These are phyloP conservation scores for Venustoraphidia nigricollis DNA, from an alignment of 2,888 invertebrate species.

Conservation along the genomic window DNA sequence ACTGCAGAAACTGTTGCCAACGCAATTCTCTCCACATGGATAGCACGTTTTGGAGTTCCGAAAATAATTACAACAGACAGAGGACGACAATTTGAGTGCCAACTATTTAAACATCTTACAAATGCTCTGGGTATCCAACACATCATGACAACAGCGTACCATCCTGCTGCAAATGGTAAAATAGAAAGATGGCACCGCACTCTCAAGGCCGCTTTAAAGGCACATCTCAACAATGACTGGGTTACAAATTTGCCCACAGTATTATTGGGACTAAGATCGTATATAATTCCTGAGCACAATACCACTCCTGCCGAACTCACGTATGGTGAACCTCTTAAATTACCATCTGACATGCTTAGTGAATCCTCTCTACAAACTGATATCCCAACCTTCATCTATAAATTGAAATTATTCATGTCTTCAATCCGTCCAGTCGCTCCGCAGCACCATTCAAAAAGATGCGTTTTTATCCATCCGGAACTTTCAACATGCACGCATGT, in stretches of 20 bases:
- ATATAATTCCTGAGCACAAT: neutral
- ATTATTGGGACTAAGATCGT: neutral
- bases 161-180: conserved; percentile 15
- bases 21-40: conserved; percentile 14
- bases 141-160: conserved; percentile 11
- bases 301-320: neutral
- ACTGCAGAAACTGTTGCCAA: conserved; percentile 14
- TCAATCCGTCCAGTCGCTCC: neutral
- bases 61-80: conserved; percentile 11
- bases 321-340: neutral
- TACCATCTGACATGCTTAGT: neutral
- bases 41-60: conserved; percentile 14
- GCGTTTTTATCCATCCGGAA: neutral
- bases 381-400: neutral
- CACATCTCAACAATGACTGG: neutral
- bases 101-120: conserved; percentile 9
- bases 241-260: neutral
- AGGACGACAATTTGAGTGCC: conserved; percentile 14
- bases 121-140: conserved; percentile 9
- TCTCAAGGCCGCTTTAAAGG: conserved; percentile 11
- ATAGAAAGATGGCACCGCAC: conserved; percentile 16
- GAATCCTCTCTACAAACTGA: neutral
- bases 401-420: neutral
- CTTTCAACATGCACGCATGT: neutral
- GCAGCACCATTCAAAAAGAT: no score